Evolutionary conservation across 2,113 vertebrate genomes (phyloP).

Genomic region (Elaphurus davidianus): DNA sequence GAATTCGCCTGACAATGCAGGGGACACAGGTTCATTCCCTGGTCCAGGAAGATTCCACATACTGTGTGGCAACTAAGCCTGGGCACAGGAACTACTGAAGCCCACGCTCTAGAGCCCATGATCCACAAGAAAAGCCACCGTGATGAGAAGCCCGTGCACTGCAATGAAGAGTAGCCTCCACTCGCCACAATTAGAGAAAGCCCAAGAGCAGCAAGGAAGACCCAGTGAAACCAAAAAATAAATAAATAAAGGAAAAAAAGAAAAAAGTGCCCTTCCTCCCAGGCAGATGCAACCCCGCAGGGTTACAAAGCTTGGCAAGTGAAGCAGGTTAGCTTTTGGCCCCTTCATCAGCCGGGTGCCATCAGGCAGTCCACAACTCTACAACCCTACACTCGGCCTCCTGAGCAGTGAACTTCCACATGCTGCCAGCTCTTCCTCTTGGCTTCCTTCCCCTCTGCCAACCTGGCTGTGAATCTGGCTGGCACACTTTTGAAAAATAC

Average conservation of each 20-base stretch:
- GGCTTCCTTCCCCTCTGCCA: neutral
- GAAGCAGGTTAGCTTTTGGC: neutral
- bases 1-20: neutral
- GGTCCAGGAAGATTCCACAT: neutral
- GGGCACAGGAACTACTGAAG: neutral
- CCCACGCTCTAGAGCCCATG: neutral
- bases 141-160: rapidly evolving
- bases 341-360: neutral
- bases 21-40: neutral
- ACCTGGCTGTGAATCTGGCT: neutral
- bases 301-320: neutral
- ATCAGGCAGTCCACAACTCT: neutral
- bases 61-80: neutral
- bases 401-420: neutral
- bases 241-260: neutral
- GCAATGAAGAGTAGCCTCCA: neutral
- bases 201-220: neutral
- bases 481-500: neutral
- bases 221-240: neutral
- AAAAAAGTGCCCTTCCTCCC: neutral
- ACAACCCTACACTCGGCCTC: neutral
- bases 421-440: neutral
- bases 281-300: neutral
- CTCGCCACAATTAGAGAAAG: neutral
- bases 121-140: neutral